phyloP scores from a whole-genome alignment of 1,140 invertebrate species.

The Drosophila mojavensis region DNA sequence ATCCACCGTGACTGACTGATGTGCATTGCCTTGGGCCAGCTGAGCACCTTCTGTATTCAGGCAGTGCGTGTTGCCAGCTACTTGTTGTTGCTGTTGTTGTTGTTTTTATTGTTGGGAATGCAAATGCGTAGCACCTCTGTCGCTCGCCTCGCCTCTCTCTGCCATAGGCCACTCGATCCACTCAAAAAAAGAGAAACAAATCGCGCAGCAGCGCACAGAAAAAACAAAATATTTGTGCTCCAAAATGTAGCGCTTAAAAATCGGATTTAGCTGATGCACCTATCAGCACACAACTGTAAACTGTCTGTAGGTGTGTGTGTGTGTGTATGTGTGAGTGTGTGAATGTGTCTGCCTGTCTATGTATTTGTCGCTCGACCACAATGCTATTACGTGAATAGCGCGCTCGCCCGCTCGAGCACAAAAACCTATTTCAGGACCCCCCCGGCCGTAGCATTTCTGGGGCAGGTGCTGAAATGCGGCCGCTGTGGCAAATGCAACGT shows the following conservation, averaged over 20 bases:
- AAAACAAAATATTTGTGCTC: conserved; percentile 1
- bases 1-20: conserved; percentile 13
- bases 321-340: conserved; percentile 16
- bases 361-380: conserved; percentile 70
- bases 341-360: conserved; percentile 39
- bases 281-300: conserved; percentile 32
- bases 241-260: conserved; percentile 50
- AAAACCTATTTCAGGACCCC: conserved; percentile 24
- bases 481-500: conserved; percentile 53
- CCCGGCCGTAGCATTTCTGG: conserved; percentile 14
- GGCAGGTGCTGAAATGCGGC: conserved; percentile 71
- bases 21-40: neutral
- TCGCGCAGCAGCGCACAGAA: too few relatives aligned
- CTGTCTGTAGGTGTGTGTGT: conserved; percentile 10
- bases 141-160: neutral
- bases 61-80: conserved; percentile 19
- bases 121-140: conserved; percentile 14
- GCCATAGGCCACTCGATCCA: neutral
- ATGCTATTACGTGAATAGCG: conserved; percentile 76
- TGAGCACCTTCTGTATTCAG: neutral
- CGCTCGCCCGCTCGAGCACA: conserved; percentile 35
- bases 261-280: conserved; percentile 68
- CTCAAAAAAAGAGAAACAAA: conserved; percentile 10
- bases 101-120: conserved; percentile 16
- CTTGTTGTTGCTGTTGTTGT: conserved; percentile 26